Conservation (phyloP, 2,797 vertebrate genomes). For the Notolabrus celidotus region DNA sequence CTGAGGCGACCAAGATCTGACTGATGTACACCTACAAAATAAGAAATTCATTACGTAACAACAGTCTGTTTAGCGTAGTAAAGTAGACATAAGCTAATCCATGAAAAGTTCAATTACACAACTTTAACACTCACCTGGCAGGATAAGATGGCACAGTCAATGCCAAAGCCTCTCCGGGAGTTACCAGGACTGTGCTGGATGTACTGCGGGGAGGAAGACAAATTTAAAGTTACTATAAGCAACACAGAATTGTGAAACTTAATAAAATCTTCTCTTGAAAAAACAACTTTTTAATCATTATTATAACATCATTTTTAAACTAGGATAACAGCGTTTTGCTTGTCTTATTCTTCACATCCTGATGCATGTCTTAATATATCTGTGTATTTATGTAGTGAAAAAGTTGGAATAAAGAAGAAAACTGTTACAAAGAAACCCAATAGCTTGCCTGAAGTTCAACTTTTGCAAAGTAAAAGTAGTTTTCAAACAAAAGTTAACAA, state of each 20-base stretch:
- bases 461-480: too few relatives aligned
- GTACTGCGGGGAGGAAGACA: slow-evolving; percentile 86
- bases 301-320: too few relatives aligned
- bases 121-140: slow-evolving; percentile 88
- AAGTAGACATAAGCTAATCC: slow-evolving; percentile 79
- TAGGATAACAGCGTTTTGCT: too few relatives aligned
- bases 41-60: background rate
- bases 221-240: background rate
- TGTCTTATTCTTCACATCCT: too few relatives aligned
- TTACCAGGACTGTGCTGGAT: slow-evolving; percentile 95
- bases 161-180: slow-evolving; percentile 95
- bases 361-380: too few relatives aligned
- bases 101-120: slow-evolving; percentile 68
- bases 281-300: too few relatives aligned
- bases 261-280: too few relatives aligned
- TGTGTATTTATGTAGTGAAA: too few relatives aligned
- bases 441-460: too few relatives aligned
- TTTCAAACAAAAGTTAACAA: too few relatives aligned
- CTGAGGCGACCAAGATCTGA: slow-evolving; percentile 96
- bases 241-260: background rate
- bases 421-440: too few relatives aligned
- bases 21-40: slow-evolving; percentile 95
- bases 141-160: slow-evolving; percentile 97
- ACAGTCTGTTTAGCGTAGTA: background rate
- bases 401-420: too few relatives aligned